phyloP scores from a whole-genome alignment of 37 sponge, comb jelly and placozoan species.

The Tethya wilhelma region DNA sequence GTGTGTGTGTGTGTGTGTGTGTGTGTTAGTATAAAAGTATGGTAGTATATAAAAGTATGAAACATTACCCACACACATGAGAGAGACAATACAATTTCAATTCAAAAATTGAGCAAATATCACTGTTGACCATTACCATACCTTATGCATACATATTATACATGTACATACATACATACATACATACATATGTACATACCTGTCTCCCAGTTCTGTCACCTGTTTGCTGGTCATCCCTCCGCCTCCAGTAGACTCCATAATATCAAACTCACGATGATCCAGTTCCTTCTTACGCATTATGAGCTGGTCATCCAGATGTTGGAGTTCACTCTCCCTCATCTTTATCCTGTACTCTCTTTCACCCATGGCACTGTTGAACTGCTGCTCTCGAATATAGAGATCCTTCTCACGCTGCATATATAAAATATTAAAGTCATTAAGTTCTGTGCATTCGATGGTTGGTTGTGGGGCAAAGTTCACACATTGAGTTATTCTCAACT shows the following conservation, averaged over 20 bases:
- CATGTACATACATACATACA: neutral
- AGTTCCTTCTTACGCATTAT: slow-evolving; percentile 14
- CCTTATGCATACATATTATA: neutral
- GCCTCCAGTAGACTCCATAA: neutral
- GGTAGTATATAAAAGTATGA: neutral
- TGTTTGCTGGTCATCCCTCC: slow-evolving; percentile 12
- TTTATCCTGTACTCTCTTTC: slow-evolving; percentile 11
- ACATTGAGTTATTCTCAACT: no score
- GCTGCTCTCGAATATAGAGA: neutral
- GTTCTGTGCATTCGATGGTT: neutral
- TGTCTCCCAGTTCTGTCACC: slow-evolving; percentile 13
- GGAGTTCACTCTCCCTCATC: slow-evolving; percentile 3
- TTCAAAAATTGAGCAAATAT: neutral
- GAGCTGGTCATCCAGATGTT: slow-evolving; percentile 9
- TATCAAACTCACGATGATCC: slow-evolving; percentile 14
- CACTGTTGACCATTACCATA: neutral
- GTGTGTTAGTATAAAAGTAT: no score
- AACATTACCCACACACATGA: neutral
- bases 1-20: slow-evolving; percentile 36
- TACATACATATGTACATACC: slow-evolving; percentile 6
- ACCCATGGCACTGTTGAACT: slow-evolving; percentile 2
- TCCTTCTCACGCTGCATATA: neutral
- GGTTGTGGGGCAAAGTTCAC: neutral
- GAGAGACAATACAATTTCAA: neutral
- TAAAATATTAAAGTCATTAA: neutral